Conservation (phyloP, 2,888 invertebrate species). For the Dolichomitus sp. region DNA sequence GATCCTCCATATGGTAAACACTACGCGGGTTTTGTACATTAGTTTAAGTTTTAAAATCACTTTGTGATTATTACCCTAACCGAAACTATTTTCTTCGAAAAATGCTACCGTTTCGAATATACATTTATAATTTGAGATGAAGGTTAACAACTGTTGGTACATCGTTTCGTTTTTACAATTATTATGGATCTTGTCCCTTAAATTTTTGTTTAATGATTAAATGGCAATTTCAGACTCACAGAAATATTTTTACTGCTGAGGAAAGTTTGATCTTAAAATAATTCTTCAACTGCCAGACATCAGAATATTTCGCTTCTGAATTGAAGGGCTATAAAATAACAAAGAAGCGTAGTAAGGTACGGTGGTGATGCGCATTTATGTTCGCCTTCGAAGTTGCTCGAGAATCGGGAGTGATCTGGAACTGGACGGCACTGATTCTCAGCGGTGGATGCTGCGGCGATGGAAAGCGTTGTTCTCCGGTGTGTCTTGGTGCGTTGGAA, state of each 20-base stretch:
- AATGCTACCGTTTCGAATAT: neutral
- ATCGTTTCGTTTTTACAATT: neutral
- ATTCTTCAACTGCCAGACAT: neutral
- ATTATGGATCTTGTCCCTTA: neutral
- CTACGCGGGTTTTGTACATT: neutral
- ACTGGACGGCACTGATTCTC: constrained; percentile 42
- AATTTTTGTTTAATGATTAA: neutral
- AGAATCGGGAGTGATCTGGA: constrained; percentile 18
- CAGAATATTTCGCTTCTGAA: neutral
- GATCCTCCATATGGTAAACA: neutral
- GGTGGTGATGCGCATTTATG: neutral
- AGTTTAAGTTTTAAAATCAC: neutral
- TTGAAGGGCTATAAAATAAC: neutral
- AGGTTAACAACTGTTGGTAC: neutral
- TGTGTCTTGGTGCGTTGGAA: constrained; percentile 19
- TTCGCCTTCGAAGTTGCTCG: neutral
- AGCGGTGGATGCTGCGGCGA: constrained; percentile 11
- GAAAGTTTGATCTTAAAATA: neutral
- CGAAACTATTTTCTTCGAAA: neutral
- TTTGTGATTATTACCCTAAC: neutral
- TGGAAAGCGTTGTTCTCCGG: constrained; percentile 9
- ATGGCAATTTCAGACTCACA: neutral
- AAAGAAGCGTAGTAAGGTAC: neutral
- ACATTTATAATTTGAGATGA: neutral
- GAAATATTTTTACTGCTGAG: neutral